Evolutionary conservation across 2,888 invertebrate species (phyloP).

Genomic region (Alloplasta piceator): DNA sequence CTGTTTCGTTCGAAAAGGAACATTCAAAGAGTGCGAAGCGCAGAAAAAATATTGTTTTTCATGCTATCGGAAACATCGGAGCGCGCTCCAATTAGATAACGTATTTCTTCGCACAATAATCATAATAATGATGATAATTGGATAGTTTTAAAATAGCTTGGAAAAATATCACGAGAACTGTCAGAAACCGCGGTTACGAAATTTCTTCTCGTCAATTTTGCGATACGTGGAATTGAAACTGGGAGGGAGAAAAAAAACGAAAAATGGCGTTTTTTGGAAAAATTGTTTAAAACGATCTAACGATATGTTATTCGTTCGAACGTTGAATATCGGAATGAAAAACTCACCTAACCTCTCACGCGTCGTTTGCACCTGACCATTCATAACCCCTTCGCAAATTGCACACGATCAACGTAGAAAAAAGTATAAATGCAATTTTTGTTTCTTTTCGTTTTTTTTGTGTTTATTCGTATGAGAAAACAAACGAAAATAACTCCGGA

Average conservation of each 20-base stretch:
- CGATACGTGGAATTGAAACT: constrained; percentile 14
- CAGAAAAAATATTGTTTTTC: constrained; percentile 12
- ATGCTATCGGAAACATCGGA: constrained; percentile 50
- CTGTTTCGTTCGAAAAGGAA: constrained; percentile 9
- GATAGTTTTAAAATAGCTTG: constrained; percentile 48
- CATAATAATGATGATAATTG: constrained; percentile 46
- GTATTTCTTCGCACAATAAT: constrained; percentile 32
- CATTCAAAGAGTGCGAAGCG: neutral
- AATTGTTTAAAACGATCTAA: neutral
- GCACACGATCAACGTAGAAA: constrained; percentile 35
- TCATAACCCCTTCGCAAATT: constrained; percentile 72
- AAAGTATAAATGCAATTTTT: constrained; percentile 44
- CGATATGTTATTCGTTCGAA: neutral
- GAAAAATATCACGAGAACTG: constrained; percentile 39
- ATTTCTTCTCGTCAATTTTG: neutral
- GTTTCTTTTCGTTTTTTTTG: neutral
- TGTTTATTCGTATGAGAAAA: constrained; percentile 14
- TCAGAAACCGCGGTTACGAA: constrained; percentile 23
- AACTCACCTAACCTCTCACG: constrained; percentile 81
- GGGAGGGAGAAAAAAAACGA: neutral
- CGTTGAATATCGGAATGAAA: too few species aligned
- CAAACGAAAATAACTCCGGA: neutral
- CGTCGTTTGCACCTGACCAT: constrained; percentile 79
- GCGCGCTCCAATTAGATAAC: constrained; percentile 62
- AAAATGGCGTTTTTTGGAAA: neutral